Evolutionary conservation across 2,113 vertebrate genomes (phyloP).

Genomic region (Melanocharis versteri): DNA sequence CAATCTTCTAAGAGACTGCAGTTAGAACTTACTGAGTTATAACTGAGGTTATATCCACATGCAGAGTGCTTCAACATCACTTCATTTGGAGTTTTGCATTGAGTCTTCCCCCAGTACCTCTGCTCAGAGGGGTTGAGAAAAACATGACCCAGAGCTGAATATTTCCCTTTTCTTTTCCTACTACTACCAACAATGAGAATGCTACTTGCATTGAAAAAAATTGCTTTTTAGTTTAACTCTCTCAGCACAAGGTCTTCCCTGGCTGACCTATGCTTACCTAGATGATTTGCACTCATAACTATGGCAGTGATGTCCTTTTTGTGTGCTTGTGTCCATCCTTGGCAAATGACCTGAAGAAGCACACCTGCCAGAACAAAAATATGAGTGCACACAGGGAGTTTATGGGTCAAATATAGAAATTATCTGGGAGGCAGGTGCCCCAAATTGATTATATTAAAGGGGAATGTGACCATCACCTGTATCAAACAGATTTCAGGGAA

Average conservation of each 20-base stretch:
- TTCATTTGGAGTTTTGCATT: background rate
- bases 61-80: background rate
- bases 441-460: background rate
- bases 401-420: background rate
- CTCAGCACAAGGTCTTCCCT: background rate
- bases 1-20: background rate
- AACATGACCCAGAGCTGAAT: background rate
- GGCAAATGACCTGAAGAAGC: background rate
- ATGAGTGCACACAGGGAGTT: background rate
- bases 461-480: background rate
- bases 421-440: background rate
- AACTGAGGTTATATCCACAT: background rate
- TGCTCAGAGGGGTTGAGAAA: background rate
- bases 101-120: background rate
- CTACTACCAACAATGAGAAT: background rate
- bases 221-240: background rate
- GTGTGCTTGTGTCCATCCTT: background rate
- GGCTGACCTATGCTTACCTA: background rate
- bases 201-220: background rate
- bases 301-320: background rate
- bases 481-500: background rate
- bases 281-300: background rate
- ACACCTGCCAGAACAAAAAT: background rate
- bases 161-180: background rate
- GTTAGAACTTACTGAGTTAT: too few species aligned